Percentiles rank a stretch among this genome's conserved stretches.
Evolutionary conservation across 2,113 vertebrate species (phyloP).

Genomic region (Varanus salvator): DNA sequence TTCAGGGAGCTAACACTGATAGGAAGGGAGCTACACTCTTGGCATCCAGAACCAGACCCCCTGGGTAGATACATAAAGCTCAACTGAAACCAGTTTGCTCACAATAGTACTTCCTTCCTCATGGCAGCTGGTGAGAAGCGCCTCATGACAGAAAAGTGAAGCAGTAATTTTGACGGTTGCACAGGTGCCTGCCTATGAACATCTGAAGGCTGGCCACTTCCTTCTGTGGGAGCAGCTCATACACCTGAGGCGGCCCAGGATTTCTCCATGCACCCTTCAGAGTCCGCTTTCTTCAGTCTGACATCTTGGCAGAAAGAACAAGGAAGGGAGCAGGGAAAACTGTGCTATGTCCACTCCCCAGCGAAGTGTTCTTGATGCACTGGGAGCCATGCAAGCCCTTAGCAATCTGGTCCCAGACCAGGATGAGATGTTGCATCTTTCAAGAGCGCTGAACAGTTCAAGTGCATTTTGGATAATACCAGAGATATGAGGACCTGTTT

Average conservation of each 20-base stretch:
- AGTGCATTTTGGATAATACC: background rate
- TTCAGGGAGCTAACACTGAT: background rate
- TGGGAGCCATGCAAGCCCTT: background rate
- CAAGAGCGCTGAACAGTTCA: background rate
- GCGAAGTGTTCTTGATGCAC: background rate
- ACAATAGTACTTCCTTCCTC: background rate
- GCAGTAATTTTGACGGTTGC: background rate
- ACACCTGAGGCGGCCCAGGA: background rate
- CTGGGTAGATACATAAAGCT: background rate
- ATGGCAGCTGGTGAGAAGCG: background rate
- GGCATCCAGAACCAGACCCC: background rate
- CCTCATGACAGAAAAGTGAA: background rate
- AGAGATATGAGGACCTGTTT: background rate
- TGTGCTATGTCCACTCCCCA: background rate
- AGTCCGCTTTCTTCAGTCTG: background rate
- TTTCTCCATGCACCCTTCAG: background rate
- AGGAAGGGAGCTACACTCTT: background rate
- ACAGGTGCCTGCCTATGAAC: background rate
- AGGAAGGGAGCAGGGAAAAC: background rate
- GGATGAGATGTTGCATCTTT: background rate
- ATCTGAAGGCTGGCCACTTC: background rate
- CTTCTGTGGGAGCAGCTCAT: background rate
- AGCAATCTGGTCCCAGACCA: background rate
- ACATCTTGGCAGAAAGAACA: background rate
- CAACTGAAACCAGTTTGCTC: background rate